Evolutionary conservation across 2,113 vertebrate genomes (phyloP).

Genomic region (Anser brachyrhynchus): DNA sequence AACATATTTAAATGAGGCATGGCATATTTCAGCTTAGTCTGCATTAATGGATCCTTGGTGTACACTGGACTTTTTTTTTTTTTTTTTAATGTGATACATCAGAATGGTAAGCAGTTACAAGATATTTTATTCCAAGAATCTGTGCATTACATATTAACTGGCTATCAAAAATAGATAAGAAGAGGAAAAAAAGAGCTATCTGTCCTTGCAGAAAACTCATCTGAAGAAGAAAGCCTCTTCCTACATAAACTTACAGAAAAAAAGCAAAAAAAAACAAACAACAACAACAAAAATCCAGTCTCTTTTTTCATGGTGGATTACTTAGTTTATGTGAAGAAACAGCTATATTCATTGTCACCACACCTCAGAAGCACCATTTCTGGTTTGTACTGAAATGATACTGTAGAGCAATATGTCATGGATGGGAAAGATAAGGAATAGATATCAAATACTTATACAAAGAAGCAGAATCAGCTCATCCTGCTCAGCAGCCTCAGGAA

Average conservation of each 20-base stretch:
- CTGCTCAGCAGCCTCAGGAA: slow-evolving; percentile 6
- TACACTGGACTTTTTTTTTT: neutral
- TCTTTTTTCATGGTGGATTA: slow-evolving; percentile 49
- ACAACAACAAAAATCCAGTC: neutral
- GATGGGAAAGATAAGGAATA: slow-evolving; percentile 32
- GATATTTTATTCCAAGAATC: neutral
- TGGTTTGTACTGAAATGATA: slow-evolving; percentile 39
- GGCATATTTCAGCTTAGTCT: neutral
- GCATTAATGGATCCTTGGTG: neutral
- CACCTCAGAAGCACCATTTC: slow-evolving; percentile 50
- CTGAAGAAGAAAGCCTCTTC: neutral
- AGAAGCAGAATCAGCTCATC: slow-evolving; percentile 54
- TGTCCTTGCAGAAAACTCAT: neutral
- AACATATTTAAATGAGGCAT: neutral
- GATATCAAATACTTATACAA: slow-evolving; percentile 17
- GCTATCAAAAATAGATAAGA: neutral
- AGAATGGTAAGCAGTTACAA: neutral
- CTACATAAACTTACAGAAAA: neutral
- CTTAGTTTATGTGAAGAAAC: slow-evolving; percentile 50
- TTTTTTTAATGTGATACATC: neutral
- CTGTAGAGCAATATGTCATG: slow-evolving; percentile 41
- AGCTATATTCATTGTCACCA: slow-evolving; percentile 17
- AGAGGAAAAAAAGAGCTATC: neutral
- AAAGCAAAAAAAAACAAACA: neutral
- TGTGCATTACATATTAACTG: neutral